phyloP scores from a whole-genome alignment of 2,113 vertebrate species.

The Halichoerus grypus region DNA sequence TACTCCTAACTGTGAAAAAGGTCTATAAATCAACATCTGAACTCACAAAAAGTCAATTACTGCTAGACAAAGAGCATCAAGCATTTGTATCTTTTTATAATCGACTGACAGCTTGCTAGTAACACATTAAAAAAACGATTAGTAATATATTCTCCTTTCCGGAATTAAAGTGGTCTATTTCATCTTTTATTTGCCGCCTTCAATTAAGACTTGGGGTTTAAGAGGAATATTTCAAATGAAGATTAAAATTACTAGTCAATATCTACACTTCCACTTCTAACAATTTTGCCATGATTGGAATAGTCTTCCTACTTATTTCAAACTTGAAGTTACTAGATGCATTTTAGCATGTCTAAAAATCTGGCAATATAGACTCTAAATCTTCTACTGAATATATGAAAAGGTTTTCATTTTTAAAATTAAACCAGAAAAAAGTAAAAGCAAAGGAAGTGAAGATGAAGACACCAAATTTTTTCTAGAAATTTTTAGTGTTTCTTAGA shows the following conservation, averaged over 20 bases:
- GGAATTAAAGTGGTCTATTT: not conserved
- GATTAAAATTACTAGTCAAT: conserved; percentile 7
- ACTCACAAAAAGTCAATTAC: not conserved
- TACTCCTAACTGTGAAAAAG: not conserved
- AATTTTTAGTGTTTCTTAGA: not conserved
- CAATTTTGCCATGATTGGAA: not conserved
- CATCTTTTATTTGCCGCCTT: not conserved
- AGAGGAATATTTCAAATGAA: not conserved
- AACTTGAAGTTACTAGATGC: not conserved
- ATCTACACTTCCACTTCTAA: not conserved
- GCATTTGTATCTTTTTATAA: not conserved
- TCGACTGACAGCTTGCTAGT: not conserved
- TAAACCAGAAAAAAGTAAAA: not conserved
- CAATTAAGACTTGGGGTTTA: not conserved
- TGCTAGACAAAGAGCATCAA: not conserved
- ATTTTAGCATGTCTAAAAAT: not conserved
- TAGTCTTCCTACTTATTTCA: not conserved
- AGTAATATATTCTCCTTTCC: not conserved
- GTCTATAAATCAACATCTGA: not conserved
- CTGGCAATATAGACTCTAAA: not conserved
- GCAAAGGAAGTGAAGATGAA: not conserved
- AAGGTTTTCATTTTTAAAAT: not conserved
- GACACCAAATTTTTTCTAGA: not conserved
- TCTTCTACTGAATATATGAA: not conserved
- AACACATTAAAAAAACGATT: not conserved